Percentiles rank a stretch among this genome's conserved stretches.
These are phyloP conservation scores for Mustela lutreola DNA, from an alignment of 2,113 vertebrate species.

Conservation along the genomic window DNA sequence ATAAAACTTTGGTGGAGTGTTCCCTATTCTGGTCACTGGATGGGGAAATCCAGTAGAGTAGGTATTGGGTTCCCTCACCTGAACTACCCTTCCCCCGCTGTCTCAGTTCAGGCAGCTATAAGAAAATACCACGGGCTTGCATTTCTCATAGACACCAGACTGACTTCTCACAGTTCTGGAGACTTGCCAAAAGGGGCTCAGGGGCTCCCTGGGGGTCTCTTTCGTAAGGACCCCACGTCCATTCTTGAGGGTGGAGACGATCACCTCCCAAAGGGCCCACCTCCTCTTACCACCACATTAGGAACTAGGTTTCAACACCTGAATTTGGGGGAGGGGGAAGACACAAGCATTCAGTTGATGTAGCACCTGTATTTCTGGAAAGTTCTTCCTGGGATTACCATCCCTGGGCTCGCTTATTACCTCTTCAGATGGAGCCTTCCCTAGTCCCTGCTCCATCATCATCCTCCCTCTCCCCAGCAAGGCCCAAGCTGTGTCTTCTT, in stretches of 20 bases:
- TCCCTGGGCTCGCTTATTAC: fast-evolving
- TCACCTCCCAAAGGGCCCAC: not conserved
- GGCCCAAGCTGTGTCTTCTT: not conserved
- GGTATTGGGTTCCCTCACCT: not conserved
- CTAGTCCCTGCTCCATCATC: fast-evolving
- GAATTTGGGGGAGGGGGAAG: not conserved
- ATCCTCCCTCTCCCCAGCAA: not conserved
- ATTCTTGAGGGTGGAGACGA: not conserved
- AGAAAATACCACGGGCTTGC: not conserved
- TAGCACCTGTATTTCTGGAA: not conserved
- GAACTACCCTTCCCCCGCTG: too few species aligned
- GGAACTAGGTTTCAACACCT: not conserved
- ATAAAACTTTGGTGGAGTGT: too few species aligned
- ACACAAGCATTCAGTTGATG: not conserved
- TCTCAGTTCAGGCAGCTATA: not conserved
- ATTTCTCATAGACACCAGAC: not conserved
- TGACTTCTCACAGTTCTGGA: not conserved
- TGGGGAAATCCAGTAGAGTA: fast-evolving
- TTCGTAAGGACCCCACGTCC: not conserved
- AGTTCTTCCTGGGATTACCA: not conserved
- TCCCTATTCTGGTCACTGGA: not conserved
- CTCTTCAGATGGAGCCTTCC: not conserved
- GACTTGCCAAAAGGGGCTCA: not conserved
- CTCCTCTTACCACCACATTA: not conserved
- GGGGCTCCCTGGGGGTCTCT: not conserved